Evolutionary conservation across 2,888 invertebrate genomes (phyloP), one percentile per base, ranked within the genome.

Genomic region (Microctonus aethiopoides): DNA sequence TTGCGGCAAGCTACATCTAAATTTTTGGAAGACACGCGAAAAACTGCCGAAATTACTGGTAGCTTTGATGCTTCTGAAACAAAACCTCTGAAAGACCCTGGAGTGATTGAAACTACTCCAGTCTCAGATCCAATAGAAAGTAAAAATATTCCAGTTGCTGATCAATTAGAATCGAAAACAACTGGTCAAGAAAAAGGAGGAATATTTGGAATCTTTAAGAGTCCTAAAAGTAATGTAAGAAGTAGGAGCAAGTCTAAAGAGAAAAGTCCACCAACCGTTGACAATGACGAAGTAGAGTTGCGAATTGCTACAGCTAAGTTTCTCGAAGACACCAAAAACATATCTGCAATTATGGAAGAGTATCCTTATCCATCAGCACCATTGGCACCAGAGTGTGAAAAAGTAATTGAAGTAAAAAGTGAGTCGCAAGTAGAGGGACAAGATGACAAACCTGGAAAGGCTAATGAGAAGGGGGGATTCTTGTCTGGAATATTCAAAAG

Each of bases 321-420:
- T 67, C 67, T 86, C 22, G 83, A 83, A 13, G 86, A 86, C 22
- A 80, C 81, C 16, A 79, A 76, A 69, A 81, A 80, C 22, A 54
- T 54, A 22, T 34, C 81, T 0, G 75, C 59, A 13, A 63, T 76
- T 39, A 78, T 78, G 51, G 79, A 79, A 32, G 79, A 79, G 6
- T 77, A 78, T 67, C 80, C 80, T 5, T 67, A 70, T 61, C 70
- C 65, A 34, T 70, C 61, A 20, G 70, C 70, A 10, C 70, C 66
- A 36, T n/a, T 63, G 29, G 51, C 29, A 7, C n/a, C 61, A 4
- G 72, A 67, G 11, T 52, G 59, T 2, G 68, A 67, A 1, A 59
- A 75, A 32, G 73, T 60, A 34, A 59, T 59, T 13, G 52, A 67
- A 16, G 39, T 32, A 1, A 63, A 57, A 22, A 60, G 67, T 2